Evolutionary conservation across 2,113 vertebrate species (phyloP), one percentile per base, ranked within the genome.

Genomic region (Leptocoma aspasia): DNA sequence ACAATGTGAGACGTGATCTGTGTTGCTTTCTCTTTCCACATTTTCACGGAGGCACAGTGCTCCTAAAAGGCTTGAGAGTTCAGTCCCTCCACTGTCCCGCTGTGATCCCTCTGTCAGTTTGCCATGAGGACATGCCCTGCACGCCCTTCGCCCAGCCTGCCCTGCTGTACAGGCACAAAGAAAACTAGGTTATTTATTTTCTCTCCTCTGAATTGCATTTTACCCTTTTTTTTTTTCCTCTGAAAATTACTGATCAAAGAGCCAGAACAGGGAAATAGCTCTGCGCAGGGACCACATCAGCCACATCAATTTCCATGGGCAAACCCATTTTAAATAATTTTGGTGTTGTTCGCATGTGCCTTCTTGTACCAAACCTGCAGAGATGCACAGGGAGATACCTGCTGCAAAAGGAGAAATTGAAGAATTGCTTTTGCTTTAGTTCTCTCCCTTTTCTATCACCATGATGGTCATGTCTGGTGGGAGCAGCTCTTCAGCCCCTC

Each of bases 71-170:
- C n/a, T 76, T 31, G 54, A 19, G n/a, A 7, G n/a, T 37, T 72
- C 73, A 49, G 35, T 50, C 3, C 1, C 22, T 82, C 30, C 27
- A 35, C 33, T 6, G 1, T 35, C 53, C 44, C 0, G 1, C 37
- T 4, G 3, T 0, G 2, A 83, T 60, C 21, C 12, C 42, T 66
- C 57, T 73, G 41, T 59, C 56, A 8, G 68, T 72, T 94, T 86
- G 33, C 42, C 50, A 63, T 3, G 3, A 80, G 61, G 52, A 82
- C 47, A 88, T 82, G 44, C 45, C 50, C 71, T 8, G 2, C 35
- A 11, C 0, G 1, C 33, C 41, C 57, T 39, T 78, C 2, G 0
- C 37, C 69, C 77, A 35, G 27, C 64, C 33, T 84, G 42, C 45
- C 52, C 68, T n/a, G 5, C 35, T 53, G 54, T 45, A 33, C 15